Conservation (phyloP, 2,113 vertebrate species). For the Pelodiscus sinensis region DNA sequence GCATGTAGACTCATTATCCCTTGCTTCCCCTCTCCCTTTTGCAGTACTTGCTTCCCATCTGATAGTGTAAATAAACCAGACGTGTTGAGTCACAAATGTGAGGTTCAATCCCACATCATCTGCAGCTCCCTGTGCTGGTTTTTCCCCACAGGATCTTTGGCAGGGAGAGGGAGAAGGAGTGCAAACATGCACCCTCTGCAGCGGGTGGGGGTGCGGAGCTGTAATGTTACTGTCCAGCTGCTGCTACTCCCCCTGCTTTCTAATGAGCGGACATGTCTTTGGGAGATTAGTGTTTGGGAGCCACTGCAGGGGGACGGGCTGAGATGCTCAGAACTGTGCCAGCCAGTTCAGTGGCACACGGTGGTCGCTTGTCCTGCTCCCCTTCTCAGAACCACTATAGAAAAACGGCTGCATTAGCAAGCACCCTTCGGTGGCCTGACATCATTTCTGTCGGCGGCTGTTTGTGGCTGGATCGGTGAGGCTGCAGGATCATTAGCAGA, state of each 20-base stretch:
- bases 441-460: background rate
- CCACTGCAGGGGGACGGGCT: background rate
- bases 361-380: background rate
- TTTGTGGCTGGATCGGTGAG: background rate
- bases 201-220: too few species aligned
- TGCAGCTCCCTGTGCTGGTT: background rate
- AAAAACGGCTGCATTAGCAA: background rate
- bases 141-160: background rate
- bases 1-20: background rate
- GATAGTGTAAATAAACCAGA: background rate
- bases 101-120: background rate
- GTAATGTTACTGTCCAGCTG: background rate
- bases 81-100: background rate
- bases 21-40: background rate
- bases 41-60: background rate
- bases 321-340: background rate
- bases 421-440: background rate
- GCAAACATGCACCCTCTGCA: background rate
- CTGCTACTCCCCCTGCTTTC: background rate
- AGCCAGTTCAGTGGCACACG: background rate
- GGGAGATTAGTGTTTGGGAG: background rate
- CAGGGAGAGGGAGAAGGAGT: background rate
- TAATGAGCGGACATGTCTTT: background rate
- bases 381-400: background rate
- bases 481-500: background rate